Conservation (phyloP, 2,113 vertebrate genomes). For the Lepus americanus region DNA sequence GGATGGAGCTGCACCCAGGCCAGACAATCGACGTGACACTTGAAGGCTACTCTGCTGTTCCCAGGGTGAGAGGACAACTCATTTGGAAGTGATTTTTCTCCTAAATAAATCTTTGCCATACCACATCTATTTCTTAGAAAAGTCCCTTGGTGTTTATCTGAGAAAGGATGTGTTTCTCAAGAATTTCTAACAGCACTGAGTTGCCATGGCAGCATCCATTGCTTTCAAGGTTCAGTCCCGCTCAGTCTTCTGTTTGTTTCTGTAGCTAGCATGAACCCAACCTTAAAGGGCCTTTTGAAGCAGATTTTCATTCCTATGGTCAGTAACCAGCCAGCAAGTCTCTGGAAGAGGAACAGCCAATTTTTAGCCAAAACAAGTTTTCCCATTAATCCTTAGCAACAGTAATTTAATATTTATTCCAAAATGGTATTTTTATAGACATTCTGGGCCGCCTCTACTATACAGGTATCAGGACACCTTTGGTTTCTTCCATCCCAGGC, state of each 20-base stretch:
- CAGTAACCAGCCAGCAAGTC: neutral
- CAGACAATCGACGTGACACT: constrained; percentile 88
- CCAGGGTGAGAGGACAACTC: constrained; percentile 87
- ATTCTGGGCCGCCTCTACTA: neutral
- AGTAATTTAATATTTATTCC: neutral
- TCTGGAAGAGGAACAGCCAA: neutral
- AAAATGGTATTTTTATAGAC: neutral
- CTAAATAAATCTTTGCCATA: neutral
- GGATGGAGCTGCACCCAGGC: constrained; percentile 89
- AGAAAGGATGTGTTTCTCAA: constrained; percentile 64
- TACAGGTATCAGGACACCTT: neutral
- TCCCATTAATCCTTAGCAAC: neutral
- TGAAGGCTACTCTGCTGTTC: constrained; percentile 86
- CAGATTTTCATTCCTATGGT: neutral
- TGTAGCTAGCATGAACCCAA: constrained; percentile 52
- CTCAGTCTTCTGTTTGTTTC: constrained; percentile 77
- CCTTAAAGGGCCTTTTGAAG: constrained; percentile 43
- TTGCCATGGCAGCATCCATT: constrained; percentile 79
- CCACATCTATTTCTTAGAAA: constrained; percentile 17
- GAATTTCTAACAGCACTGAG: neutral
- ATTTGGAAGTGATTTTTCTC: neutral
- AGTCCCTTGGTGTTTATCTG: constrained; percentile 58
- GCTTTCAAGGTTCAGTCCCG: constrained; percentile 68
- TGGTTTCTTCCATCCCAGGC: neutral
- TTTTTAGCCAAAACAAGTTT: constrained; percentile 32